phyloP scores from a whole-genome alignment of 2,888 invertebrate species.

The Protodeltote pygarga region DNA sequence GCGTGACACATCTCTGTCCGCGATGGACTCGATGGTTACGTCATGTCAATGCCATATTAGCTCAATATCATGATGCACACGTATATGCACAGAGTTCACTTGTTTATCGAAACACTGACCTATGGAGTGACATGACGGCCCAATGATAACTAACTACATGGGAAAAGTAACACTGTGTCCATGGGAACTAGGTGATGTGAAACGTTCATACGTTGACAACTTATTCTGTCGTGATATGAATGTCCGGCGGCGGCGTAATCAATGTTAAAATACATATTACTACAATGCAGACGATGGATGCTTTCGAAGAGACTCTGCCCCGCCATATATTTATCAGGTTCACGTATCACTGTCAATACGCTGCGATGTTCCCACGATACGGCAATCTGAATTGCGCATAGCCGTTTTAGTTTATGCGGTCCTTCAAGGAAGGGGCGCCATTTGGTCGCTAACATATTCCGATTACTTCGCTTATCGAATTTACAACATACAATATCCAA shows the following conservation, averaged over 20 bases:
- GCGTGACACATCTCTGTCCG: constrained; percentile 41
- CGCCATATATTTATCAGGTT: constrained; percentile 59
- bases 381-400: constrained; percentile 59
- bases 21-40: constrained; percentile 37
- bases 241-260: constrained; percentile 53
- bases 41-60: constrained; percentile 40
- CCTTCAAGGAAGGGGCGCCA: constrained; percentile 55
- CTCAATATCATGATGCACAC: constrained; percentile 46
- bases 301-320: constrained; percentile 49
- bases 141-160: constrained; percentile 69
- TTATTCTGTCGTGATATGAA: constrained; percentile 48
- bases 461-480: constrained; percentile 50
- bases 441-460: constrained; percentile 47
- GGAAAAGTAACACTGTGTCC: constrained; percentile 64
- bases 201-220: constrained; percentile 49
- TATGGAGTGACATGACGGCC: constrained; percentile 60
- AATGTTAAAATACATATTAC: constrained; percentile 45
- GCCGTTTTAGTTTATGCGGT: constrained; percentile 53
- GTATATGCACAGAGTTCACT: constrained; percentile 49
- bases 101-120: constrained; percentile 74
- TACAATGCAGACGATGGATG: constrained; percentile 41
- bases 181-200: constrained; percentile 73
- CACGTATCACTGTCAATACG: constrained; percentile 64
- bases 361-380: constrained; percentile 61
- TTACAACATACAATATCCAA: constrained; percentile 27